These are phyloP conservation scores for Leptarthrus brevirostris DNA, from an alignment of 2,888 invertebrate species.

Conservation along the genomic window DNA sequence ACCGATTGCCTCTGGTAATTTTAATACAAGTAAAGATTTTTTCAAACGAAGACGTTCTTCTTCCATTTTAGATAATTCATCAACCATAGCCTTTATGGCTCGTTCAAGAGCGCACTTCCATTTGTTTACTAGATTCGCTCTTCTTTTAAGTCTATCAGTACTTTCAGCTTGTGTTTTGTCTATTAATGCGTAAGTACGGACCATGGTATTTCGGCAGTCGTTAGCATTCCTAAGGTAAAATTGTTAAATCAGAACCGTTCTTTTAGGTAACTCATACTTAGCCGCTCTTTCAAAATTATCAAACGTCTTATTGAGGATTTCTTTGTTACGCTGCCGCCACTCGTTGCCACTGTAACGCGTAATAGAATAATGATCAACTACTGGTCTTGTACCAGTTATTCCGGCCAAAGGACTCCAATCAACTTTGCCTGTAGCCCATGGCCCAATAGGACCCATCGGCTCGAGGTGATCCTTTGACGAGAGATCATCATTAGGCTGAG, in stretches of 20 bases:
- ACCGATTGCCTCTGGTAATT: constrained; percentile 79
- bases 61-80: constrained; percentile 78
- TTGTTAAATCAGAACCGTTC: background rate
- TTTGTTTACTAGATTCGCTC: constrained; percentile 76
- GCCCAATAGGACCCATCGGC: constrained; percentile 70
- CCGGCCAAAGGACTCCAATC: constrained; percentile 78
- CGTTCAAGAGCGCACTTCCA: constrained; percentile 82
- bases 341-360: constrained; percentile 79
- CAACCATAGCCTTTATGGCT: constrained; percentile 75
- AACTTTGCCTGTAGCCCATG: constrained; percentile 79
- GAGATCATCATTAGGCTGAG: constrained; percentile 70
- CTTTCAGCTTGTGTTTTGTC: constrained; percentile 78
- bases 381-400: constrained; percentile 79
- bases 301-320: constrained; percentile 67
- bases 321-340: constrained; percentile 75
- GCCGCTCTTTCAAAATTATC: constrained; percentile 70
- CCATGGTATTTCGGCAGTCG: constrained; percentile 74
- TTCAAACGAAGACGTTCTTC: constrained; percentile 76
- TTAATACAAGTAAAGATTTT: constrained; percentile 74
- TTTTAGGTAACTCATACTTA: too few relatives aligned
- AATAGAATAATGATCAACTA: constrained; percentile 80
- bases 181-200: constrained; percentile 73
- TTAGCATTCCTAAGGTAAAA: constrained; percentile 68
- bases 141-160: constrained; percentile 73
- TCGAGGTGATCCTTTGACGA: constrained; percentile 62